Percentiles rank a stretch among this genome's conserved stretches.
phyloP scores from a whole-genome alignment of 1,140 invertebrate genomes.

The Ceratina japonica region DNA sequence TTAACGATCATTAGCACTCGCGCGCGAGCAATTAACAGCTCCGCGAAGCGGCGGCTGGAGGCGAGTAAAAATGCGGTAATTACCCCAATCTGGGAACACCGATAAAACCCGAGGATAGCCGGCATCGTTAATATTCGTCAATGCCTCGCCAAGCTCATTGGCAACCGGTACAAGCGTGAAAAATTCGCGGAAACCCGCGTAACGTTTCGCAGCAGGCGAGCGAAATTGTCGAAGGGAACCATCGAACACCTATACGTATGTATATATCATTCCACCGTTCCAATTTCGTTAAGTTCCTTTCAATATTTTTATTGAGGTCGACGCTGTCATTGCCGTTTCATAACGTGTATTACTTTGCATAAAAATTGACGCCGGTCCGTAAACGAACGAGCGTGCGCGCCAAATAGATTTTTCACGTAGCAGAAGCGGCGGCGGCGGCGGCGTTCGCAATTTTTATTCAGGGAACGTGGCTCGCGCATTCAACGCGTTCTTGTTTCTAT shows the following conservation, averaged over 20 bases:
- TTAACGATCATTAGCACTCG: conserved; percentile 12
- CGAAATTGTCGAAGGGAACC: too few species aligned
- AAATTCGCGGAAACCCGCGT: too few species aligned
- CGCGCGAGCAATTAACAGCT: conserved; percentile 19
- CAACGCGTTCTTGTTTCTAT: neutral
- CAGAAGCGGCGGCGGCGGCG: too few species aligned
- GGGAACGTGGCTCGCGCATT: neutral
- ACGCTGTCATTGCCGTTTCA: too few species aligned
- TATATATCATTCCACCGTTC: too few species aligned
- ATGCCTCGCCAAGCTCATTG: conserved; percentile 3
- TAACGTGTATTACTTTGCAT: neutral
- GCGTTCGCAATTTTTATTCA: neutral
- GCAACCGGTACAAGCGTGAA: neutral
- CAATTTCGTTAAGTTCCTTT: too few species aligned
- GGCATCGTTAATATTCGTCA: conserved; percentile 6
- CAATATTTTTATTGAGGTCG: too few species aligned
- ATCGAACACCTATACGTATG: too few species aligned
- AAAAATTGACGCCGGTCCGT: neutral
- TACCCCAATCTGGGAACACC: neutral
- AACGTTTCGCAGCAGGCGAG: neutral
- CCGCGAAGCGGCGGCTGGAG: neutral
- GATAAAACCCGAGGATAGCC: conserved; percentile 11
- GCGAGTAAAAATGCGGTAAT: conserved; percentile 16
- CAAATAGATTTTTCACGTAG: neutral
- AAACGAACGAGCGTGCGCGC: too few species aligned